Conservation (phyloP, 92 coral and sea anemone species). For the Palythoa grandiflora region DNA sequence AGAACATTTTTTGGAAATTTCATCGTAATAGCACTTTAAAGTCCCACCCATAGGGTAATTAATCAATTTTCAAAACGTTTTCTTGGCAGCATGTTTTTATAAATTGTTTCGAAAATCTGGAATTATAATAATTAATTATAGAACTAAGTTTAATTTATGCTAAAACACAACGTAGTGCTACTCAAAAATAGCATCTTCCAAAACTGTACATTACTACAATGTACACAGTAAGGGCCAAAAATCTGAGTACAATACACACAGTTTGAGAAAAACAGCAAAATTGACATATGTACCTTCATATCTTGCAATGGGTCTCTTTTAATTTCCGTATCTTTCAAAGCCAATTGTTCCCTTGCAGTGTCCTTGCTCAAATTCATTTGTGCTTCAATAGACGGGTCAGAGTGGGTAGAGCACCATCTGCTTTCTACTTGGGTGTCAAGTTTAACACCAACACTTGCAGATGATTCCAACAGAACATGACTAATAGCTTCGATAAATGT, state of each 20-base stretch:
- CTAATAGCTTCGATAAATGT: background rate
- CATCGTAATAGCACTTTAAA: too few relatives aligned
- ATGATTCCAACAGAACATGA: background rate
- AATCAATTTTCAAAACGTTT: too few relatives aligned
- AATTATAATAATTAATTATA: too few relatives aligned
- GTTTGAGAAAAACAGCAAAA: background rate
- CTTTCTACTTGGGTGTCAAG: background rate
- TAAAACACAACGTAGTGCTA: too few relatives aligned
- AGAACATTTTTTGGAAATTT: too few relatives aligned
- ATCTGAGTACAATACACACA: background rate
- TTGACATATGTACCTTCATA: conserved; percentile 9
- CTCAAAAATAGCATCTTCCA: too few relatives aligned
- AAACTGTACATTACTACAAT: background rate
- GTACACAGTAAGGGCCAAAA: background rate
- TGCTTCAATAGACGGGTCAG: too few relatives aligned
- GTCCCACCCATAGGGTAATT: too few relatives aligned
- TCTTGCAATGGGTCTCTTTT: background rate
- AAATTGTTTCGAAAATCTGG: too few relatives aligned
- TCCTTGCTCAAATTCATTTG: background rate
- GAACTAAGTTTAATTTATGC: too few relatives aligned
- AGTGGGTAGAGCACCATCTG: background rate
- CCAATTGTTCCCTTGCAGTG: background rate
- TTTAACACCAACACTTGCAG: background rate
- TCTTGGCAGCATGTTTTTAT: background rate
- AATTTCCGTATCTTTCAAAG: conserved; percentile 1